Percentiles rank a stretch among this genome's conserved stretches.
Evolutionary conservation across 2,797 vertebrate genomes (phyloP).

Genomic region (Gouania willdenowi): DNA sequence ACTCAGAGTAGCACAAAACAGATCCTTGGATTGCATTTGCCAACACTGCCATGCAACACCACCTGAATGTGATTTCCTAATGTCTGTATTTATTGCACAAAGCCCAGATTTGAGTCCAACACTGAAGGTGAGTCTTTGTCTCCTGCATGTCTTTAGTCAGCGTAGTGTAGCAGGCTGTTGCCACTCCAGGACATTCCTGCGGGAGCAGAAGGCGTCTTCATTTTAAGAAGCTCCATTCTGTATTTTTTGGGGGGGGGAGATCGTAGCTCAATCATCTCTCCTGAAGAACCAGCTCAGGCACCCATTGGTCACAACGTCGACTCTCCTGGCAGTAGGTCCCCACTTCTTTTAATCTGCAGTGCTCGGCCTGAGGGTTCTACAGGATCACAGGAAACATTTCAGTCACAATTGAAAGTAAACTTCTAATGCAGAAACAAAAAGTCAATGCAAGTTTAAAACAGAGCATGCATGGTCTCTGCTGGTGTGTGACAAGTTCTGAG

Average conservation of each 20-base stretch:
- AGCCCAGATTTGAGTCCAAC: slow-evolving; percentile 6
- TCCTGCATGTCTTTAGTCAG: slow-evolving; percentile 7
- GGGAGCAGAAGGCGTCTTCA: slow-evolving; percentile 16
- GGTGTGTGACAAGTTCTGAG: neutral
- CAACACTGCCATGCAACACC: slow-evolving; percentile 1
- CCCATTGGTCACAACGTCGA: slow-evolving; percentile 85
- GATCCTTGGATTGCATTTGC: slow-evolving; percentile 1
- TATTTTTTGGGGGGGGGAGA: neutral
- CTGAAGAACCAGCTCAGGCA: slow-evolving; percentile 82
- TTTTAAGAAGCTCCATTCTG: slow-evolving; percentile 17
- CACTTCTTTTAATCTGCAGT: slow-evolving; percentile 83
- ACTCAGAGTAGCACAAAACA: slow-evolving; percentile 5
- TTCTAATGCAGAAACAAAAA: neutral
- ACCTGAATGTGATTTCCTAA: slow-evolving; percentile 2
- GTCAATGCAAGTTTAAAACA: neutral
- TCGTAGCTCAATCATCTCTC: slow-evolving; percentile 76
- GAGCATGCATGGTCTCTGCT: neutral
- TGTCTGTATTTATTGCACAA: slow-evolving; percentile 17
- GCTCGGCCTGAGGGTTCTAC: slow-evolving; percentile 82
- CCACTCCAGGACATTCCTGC: slow-evolving; percentile 4
- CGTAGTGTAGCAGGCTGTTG: neutral
- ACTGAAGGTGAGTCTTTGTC: neutral
- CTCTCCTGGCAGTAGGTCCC: slow-evolving; percentile 87
- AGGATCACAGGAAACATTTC: neutral
- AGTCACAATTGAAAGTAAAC: neutral